phyloP scores from a whole-genome alignment of 2,888 invertebrate genomes.

The Ceraclea dissimilis region DNA sequence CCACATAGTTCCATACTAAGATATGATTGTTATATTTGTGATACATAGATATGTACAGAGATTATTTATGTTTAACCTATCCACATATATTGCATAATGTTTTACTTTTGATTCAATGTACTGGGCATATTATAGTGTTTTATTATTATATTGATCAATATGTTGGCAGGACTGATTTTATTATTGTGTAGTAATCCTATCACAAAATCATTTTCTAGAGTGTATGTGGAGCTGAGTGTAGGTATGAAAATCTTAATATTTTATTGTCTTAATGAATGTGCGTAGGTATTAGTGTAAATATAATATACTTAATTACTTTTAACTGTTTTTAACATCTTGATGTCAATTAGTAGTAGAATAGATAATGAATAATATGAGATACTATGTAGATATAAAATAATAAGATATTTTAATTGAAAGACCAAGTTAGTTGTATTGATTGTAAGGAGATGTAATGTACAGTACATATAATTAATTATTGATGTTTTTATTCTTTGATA shows the following conservation, averaged over 20 bases:
- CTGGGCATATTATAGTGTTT: too few species aligned
- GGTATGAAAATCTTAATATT: not conserved
- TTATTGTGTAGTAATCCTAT: not conserved
- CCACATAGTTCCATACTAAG: constrained; percentile 28
- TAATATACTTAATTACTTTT: not conserved
- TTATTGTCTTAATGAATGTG: too few species aligned
- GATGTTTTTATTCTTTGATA: constrained; percentile 1
- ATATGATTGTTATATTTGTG: not conserved
- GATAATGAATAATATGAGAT: too few species aligned
- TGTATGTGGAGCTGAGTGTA: not conserved
- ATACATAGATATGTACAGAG: not conserved
- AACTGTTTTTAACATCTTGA: constrained; percentile 6
- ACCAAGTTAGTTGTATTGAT: not conserved
- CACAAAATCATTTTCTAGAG: not conserved
- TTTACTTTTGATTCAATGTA: too few species aligned
- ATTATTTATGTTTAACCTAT: not conserved
- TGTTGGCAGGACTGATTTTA: not conserved
- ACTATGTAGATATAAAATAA: too few species aligned
- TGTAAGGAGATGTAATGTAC: too few species aligned
- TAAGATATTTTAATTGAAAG: not conserved
- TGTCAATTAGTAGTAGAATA: constrained; percentile 8
- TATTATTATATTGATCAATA: too few species aligned
- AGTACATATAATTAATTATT: too few species aligned
- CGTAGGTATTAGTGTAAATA: too few species aligned
- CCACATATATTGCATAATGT: not conserved